Evolutionary conservation across 2,797 vertebrate species (phyloP).

Genomic region (Sebastes itinus): DNA sequence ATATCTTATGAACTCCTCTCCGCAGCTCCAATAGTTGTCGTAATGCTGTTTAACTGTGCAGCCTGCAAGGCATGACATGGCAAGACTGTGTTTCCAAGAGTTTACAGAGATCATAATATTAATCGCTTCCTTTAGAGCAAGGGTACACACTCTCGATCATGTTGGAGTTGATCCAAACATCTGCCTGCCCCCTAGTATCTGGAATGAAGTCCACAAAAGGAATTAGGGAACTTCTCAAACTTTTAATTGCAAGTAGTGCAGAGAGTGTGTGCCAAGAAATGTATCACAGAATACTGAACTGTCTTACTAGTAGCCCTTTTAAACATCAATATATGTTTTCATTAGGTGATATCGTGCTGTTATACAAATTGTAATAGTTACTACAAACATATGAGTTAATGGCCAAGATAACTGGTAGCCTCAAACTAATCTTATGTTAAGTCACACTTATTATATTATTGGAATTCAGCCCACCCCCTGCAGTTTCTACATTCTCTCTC

Average conservation of each 20-base stretch:
- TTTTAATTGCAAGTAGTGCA: conserved; percentile 39
- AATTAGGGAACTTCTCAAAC: conserved; percentile 61
- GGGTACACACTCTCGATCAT: conserved; percentile 35
- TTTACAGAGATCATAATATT: conserved; percentile 52
- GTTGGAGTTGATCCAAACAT: conserved; percentile 63
- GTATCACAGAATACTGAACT: not conserved
- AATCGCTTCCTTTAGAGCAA: conserved; percentile 45
- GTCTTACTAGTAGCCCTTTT: not conserved
- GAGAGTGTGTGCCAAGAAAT: conserved; percentile 4
- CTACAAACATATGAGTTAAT: not conserved
- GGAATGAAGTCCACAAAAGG: conserved; percentile 44
- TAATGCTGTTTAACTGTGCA: conserved; percentile 7
- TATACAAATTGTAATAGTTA: not conserved
- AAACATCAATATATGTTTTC: not conserved
- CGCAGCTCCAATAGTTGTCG: not conserved
- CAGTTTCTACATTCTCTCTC: too few relatives aligned
- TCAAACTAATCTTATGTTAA: not conserved
- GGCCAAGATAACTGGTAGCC: not conserved
- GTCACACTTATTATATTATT: not conserved
- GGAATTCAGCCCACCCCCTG: not conserved
- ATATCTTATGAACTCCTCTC: not conserved
- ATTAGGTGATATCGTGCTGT: not conserved
- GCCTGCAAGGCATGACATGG: conserved; percentile 22
- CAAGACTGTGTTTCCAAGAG: conserved; percentile 31
- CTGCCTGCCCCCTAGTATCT: conserved; percentile 62